phyloP scores from a whole-genome alignment of 2,888 invertebrate genomes.

The Drosophila silvestris region DNA sequence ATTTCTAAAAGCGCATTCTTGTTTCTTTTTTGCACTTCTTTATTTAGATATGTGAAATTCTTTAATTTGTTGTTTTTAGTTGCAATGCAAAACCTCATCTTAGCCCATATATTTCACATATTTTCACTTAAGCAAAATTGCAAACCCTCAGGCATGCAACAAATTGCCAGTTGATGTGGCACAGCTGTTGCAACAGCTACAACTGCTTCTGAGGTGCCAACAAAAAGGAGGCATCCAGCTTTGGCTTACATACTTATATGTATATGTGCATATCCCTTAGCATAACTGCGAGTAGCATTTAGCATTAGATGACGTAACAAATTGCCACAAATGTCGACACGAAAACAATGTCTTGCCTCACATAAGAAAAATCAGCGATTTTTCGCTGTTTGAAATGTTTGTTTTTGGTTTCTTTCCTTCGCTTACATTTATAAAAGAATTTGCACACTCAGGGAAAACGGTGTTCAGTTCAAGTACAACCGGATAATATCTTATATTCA shows the following conservation, averaged over 20 bases:
- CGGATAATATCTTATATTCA: background rate
- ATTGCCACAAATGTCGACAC: conserved; percentile 66
- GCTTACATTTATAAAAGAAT: conserved; percentile 56
- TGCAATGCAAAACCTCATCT: background rate
- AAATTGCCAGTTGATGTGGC: conserved; percentile 47
- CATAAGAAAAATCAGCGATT: conserved; percentile 24
- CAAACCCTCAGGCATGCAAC: conserved; percentile 41
- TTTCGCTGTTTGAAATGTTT: conserved; percentile 28
- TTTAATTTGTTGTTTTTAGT: background rate
- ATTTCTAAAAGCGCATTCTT: background rate
- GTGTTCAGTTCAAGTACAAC: background rate
- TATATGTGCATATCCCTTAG: conserved; percentile 21
- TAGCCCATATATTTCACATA: conserved; percentile 8
- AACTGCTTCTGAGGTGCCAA: conserved; percentile 45
- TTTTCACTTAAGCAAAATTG: conserved; percentile 9
- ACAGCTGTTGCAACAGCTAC: conserved; percentile 49
- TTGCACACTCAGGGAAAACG: background rate
- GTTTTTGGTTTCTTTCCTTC: conserved; percentile 1
- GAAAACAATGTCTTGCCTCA: conserved; percentile 54
- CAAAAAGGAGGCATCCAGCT: conserved; percentile 37
- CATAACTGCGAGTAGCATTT: conserved; percentile 41
- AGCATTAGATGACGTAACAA: conserved; percentile 78
- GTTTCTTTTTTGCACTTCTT: background rate
- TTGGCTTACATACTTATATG: background rate
- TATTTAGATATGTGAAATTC: background rate